These are phyloP conservation scores for Sipha maydis DNA, from an alignment of 2,888 invertebrate genomes.

Conservation along the genomic window DNA sequence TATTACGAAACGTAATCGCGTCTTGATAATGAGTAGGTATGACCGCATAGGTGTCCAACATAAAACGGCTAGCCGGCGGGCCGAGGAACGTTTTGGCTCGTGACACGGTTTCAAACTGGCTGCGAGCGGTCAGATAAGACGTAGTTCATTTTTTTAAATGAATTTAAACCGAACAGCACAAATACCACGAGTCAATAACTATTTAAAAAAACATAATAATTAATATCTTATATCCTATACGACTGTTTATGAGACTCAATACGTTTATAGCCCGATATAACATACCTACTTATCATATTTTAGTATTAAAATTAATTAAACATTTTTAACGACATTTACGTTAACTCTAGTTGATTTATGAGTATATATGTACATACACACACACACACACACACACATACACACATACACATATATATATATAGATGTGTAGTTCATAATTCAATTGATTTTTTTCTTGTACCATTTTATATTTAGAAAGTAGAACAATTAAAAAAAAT, in stretches of 20 bases:
- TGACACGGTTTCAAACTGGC: constrained; percentile 21
- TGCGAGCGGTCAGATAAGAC: background rate
- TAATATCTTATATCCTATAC: background rate
- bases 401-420: too few species aligned
- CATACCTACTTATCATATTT: background rate
- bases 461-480: constrained; percentile 16
- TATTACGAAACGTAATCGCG: constrained; percentile 35
- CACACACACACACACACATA: too few species aligned
- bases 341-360: background rate
- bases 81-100: constrained; percentile 42
- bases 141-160: background rate
- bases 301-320: background rate
- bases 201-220: background rate
- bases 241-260: background rate
- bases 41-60: constrained; percentile 40
- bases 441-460: background rate
- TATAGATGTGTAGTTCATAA: background rate
- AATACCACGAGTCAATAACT: background rate
- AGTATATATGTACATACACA: background rate
- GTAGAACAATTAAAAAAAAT: constrained; percentile 9
- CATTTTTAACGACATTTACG: background rate
- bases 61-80: constrained; percentile 7
- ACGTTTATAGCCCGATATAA: background rate
- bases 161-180: constrained; percentile 13
- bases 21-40: constrained; percentile 27